Conservation (phyloP, 37 sponge, comb jelly and placozoan species). For the Lycopodina hypogea region DNA sequence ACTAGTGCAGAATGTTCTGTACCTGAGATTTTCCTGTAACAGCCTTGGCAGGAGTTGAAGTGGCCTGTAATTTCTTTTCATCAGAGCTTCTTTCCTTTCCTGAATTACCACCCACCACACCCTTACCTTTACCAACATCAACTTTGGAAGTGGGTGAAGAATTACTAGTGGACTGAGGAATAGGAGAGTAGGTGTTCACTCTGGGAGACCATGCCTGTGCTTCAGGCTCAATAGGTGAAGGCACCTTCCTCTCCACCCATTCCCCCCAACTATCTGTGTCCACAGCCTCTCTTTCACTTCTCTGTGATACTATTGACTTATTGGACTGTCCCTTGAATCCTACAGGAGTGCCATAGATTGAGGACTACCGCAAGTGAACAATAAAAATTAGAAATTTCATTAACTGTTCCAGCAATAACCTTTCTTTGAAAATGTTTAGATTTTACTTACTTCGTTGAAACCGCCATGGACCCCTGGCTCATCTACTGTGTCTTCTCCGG, state of each 20-base stretch:
- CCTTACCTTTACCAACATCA: neutral
- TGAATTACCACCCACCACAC: constrained; percentile 1
- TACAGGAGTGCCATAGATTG: neutral
- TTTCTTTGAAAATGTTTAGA: too few relatives aligned
- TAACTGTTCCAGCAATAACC: too few relatives aligned
- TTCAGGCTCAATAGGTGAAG: neutral
- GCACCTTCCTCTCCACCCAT: constrained; percentile 4
- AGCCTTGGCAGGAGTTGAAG: constrained; percentile 39
- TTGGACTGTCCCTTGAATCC: neutral
- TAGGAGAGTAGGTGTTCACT: neutral
- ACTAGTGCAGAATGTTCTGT: too few relatives aligned
- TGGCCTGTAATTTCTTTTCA: constrained; percentile 3
- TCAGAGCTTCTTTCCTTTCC: neutral
- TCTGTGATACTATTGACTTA: too few relatives aligned
- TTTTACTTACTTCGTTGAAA: neutral
- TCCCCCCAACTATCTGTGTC: constrained; percentile 8
- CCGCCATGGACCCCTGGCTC: neutral
- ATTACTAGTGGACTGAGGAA: neutral
- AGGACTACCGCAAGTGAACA: neutral
- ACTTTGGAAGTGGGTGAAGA: neutral
- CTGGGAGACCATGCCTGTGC: neutral
- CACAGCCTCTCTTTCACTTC: neutral
- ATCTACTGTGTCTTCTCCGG: neutral
- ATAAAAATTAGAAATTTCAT: neutral
- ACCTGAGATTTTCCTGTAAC: constrained; percentile 20